phyloP scores from a whole-genome alignment of 2,113 vertebrate species.

The Mustela nigripes region DNA sequence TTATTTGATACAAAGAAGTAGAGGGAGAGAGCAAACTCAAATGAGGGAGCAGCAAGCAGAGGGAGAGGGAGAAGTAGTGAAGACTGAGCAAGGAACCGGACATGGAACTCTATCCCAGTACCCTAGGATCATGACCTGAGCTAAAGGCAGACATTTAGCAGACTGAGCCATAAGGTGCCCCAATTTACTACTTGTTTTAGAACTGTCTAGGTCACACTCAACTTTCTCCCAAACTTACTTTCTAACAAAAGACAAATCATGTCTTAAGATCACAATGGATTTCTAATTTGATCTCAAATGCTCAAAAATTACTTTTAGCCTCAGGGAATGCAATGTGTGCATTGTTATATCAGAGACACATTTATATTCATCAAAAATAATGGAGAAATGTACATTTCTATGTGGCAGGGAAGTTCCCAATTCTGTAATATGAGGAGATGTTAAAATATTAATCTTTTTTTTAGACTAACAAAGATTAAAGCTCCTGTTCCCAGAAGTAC shows the following conservation, averaged over 20 bases:
- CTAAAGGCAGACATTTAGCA: too few relatives aligned
- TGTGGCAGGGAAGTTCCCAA: neutral
- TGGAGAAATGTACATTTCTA: neutral
- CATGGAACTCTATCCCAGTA: too few relatives aligned
- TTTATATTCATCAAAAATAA: conserved; percentile 37
- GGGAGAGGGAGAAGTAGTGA: too few relatives aligned
- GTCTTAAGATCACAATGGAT: neutral
- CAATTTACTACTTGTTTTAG: neutral
- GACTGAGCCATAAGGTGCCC: too few relatives aligned
- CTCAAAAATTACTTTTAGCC: conserved; percentile 48
- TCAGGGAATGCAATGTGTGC: neutral
- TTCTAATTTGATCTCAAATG: conserved; percentile 43
- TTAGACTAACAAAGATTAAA: conserved; percentile 66
- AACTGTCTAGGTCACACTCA: neutral
- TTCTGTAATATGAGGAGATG: conserved; percentile 50
- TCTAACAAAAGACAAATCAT: conserved; percentile 16
- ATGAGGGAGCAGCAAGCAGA: too few relatives aligned
- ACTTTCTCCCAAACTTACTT: neutral
- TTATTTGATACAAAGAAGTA: too few relatives aligned
- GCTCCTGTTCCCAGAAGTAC: neutral
- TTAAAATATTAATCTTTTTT: conserved; percentile 66
- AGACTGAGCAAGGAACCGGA: too few relatives aligned
- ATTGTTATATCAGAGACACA: conserved; percentile 37
- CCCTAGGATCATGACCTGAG: too few relatives aligned
- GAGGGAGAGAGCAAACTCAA: too few relatives aligned